These are phyloP conservation scores for Dendrocincla tyrannina DNA, from an alignment of 2,797 vertebrate genomes.

Conservation along the genomic window DNA sequence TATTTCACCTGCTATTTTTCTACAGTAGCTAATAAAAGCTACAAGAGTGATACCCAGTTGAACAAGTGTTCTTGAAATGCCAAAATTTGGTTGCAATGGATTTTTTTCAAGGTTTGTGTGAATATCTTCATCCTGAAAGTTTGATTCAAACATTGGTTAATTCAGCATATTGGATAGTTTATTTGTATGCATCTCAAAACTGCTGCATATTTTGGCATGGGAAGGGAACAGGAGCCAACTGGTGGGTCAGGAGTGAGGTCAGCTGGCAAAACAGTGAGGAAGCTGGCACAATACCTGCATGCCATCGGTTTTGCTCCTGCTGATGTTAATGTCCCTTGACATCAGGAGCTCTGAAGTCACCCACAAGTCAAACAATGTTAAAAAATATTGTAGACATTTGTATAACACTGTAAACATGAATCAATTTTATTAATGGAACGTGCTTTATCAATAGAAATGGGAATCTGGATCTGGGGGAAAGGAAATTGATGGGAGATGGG, in stretches of 20 bases:
- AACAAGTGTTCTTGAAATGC: background rate
- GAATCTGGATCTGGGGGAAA: background rate
- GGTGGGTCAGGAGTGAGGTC: background rate
- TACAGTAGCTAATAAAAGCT: background rate
- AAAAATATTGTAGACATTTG: background rate
- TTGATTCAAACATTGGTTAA: background rate
- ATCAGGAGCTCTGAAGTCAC: background rate
- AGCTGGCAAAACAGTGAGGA: constrained; percentile 19
- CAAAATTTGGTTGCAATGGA: background rate
- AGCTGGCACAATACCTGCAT: background rate
- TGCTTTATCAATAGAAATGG: background rate
- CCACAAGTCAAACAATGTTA: background rate
- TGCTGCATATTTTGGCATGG: constrained; percentile 17
- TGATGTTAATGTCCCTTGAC: background rate
- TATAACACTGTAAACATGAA: background rate
- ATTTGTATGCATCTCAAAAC: constrained; percentile 33
- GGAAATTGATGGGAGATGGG: background rate
- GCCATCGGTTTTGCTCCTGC: background rate
- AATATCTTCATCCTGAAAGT: background rate
- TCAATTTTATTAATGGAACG: background rate
- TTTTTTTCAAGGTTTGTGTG: background rate
- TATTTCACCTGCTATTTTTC: background rate
- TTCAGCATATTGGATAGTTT: background rate
- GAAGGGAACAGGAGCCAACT: background rate
- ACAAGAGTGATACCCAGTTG: background rate